phyloP scores from a whole-genome alignment of 2,888 invertebrate species.

The Stenichneumon culpator region DNA sequence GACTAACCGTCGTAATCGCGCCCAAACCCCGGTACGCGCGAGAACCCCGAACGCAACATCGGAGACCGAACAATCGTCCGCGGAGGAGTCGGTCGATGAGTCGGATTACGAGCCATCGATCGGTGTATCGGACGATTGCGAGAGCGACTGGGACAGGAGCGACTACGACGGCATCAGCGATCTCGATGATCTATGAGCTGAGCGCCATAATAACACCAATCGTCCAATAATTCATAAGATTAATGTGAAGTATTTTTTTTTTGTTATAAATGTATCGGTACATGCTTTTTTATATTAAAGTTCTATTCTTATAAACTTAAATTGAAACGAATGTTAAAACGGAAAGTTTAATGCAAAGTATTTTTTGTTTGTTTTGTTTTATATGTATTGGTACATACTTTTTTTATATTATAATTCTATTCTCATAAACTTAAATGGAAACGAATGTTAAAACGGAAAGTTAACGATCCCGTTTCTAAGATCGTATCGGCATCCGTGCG shows the following conservation, averaged over 20 bases:
- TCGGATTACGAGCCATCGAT: slow-evolving; percentile 80
- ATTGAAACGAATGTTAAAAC: not conserved
- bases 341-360: slow-evolving; percentile 17
- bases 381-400: slow-evolving; percentile 38
- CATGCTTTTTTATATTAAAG: slow-evolving; percentile 44
- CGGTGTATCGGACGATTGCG: slow-evolving; percentile 72
- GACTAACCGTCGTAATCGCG: slow-evolving; percentile 69
- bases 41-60: slow-evolving; percentile 53
- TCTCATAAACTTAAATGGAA: not conserved
- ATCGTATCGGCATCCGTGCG: no score
- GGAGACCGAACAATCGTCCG: slow-evolving; percentile 70
- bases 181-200: slow-evolving; percentile 56
- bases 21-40: slow-evolving; percentile 67
- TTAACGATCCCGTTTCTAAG: not conserved
- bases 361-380: not conserved
- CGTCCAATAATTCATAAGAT: slow-evolving; percentile 4
- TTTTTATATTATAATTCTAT: slow-evolving; percentile 39
- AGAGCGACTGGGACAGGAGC: slow-evolving; percentile 68
- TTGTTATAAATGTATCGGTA: slow-evolving; percentile 26
- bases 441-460: slow-evolving; percentile 15
- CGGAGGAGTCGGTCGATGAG: slow-evolving; percentile 81
- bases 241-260: slow-evolving; percentile 17
- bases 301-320: slow-evolving; percentile 17
- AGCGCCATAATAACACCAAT: not conserved
- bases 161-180: slow-evolving; percentile 63